Conservation (phyloP, 2,888 invertebrate species). For the Nasonia oneida region DNA sequence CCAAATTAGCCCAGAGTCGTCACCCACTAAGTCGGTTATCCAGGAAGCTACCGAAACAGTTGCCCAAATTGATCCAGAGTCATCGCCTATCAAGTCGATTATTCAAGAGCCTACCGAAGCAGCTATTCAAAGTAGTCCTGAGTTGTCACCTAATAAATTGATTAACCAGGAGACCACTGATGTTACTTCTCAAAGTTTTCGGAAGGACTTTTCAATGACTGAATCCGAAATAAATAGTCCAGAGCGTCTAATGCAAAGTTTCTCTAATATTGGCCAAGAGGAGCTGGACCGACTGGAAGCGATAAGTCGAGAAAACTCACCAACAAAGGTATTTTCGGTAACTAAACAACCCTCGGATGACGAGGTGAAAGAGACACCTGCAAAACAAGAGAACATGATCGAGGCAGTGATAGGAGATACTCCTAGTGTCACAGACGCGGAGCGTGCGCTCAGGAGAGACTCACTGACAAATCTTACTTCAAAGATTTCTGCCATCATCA, state of each 20-base stretch:
- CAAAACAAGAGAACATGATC: conserved; percentile 71
- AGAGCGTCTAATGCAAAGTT: not conserved
- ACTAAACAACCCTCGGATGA: conserved; percentile 65
- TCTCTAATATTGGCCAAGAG: conserved; percentile 9
- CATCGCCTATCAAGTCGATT: conserved; percentile 13
- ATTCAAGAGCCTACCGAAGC: not conserved
- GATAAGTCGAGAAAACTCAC: conserved; percentile 63
- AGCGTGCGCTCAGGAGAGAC: conserved; percentile 71
- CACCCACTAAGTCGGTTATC: not conserved
- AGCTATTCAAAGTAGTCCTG: not conserved
- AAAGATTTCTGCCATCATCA: conserved; percentile 70
- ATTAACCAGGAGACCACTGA: not conserved
- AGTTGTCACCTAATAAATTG: not conserved
- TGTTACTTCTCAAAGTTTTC: not conserved
- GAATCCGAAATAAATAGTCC: conserved; percentile 23
- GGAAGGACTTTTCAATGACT: not conserved
- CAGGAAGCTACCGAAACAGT: not conserved
- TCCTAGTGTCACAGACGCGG: conserved; percentile 73
- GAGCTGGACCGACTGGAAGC: not conserved
- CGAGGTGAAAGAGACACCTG: conserved; percentile 72
- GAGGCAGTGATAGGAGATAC: conserved; percentile 76
- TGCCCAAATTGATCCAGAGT: not conserved
- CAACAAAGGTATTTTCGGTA: conserved; percentile 71
- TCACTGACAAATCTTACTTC: conserved; percentile 72
- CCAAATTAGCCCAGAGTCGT: not conserved